Evolutionary conservation across 2,888 invertebrate genomes (phyloP).

Genomic region (Lordiphosa andalusiaca): DNA sequence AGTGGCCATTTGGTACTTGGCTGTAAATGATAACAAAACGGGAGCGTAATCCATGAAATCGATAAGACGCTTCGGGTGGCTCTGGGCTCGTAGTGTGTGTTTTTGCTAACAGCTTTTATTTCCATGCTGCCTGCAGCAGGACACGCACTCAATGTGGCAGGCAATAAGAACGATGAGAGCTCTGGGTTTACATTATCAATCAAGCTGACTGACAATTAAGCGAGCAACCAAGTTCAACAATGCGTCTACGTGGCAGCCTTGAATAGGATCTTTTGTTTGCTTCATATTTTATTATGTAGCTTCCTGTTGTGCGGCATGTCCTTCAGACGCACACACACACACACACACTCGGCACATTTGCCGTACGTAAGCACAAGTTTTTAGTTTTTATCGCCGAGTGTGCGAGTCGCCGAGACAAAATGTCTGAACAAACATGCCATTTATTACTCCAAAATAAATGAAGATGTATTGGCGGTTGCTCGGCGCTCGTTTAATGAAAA

Average conservation of each 20-base stretch:
- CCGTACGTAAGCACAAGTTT: constrained; percentile 56
- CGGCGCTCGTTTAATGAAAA: constrained; percentile 63
- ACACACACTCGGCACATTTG: constrained; percentile 15
- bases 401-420: constrained; percentile 35
- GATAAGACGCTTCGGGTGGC: constrained; percentile 48
- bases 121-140: constrained; percentile 20
- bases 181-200: constrained; percentile 75
- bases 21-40: constrained; percentile 40
- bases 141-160: constrained; percentile 42
- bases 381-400: constrained; percentile 23
- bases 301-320: constrained; percentile 38
- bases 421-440: constrained; percentile 59
- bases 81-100: constrained; percentile 11
- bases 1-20: constrained; percentile 32
- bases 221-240: constrained; percentile 27
- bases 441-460: constrained; percentile 66
- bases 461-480: constrained; percentile 61
- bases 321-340: constrained; percentile 36
- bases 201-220: constrained; percentile 66
- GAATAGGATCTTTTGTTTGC: constrained; percentile 64
- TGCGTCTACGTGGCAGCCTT: constrained; percentile 23
- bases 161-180: constrained; percentile 46
- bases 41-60: constrained; percentile 48
- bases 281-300: constrained; percentile 14
- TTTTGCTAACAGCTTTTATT: constrained; percentile 35